Conservation (phyloP, 2,797 vertebrate species). For the Amblyraja radiata region DNA sequence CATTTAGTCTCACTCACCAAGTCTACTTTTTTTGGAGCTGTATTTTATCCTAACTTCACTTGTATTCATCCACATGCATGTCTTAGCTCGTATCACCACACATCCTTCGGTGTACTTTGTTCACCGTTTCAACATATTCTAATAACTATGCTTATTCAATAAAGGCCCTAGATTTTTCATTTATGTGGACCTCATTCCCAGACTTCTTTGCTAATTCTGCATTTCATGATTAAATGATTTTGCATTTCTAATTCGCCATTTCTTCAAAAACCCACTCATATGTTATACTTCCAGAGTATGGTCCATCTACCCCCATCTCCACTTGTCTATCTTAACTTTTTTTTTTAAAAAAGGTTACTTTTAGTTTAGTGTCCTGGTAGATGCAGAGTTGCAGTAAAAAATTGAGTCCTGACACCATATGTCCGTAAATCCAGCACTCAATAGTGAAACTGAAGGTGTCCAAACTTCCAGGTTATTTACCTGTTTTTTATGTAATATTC, state of each 20-base stretch:
- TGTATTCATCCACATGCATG: background rate
- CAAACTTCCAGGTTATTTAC: too few relatives aligned
- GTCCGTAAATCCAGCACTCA: background rate
- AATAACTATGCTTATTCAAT: background rate
- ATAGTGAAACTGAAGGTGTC: too few relatives aligned
- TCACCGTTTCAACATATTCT: background rate
- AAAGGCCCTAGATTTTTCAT: background rate
- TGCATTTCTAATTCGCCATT: background rate
- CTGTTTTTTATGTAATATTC: too few relatives aligned
- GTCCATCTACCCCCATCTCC: background rate
- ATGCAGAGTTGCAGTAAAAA: too few relatives aligned
- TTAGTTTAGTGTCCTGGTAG: too few relatives aligned
- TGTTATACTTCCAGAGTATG: too few relatives aligned
- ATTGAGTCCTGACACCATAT: background rate
- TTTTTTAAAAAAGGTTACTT: too few relatives aligned
- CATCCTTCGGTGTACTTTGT: background rate
- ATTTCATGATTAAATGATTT: background rate
- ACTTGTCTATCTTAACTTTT: background rate
- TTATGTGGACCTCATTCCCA: background rate
- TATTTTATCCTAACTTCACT: background rate
- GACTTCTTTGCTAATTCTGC: background rate
- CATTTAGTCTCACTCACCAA: background rate
- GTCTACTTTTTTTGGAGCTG: background rate
- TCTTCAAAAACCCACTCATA: background rate
- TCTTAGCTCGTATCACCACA: background rate